Base-by-base conservation (phyloP, 2,888 invertebrate species). In the Drosophila cognata region DNA sequence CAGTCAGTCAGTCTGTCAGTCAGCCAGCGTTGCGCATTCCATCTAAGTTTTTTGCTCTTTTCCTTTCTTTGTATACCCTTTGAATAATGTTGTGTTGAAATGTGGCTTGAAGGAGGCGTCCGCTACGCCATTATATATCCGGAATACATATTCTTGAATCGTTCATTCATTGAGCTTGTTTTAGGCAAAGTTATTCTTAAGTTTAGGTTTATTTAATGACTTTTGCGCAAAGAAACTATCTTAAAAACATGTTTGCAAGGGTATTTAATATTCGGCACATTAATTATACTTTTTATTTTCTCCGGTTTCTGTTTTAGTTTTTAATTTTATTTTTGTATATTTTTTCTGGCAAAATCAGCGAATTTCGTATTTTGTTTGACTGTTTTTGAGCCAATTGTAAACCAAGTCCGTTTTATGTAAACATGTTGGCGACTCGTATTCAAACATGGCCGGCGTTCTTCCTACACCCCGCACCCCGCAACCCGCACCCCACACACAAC, bases 371-470 rank as follows among this genome's bases (percentile, higher is more conserved):
- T 58, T 58, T 50, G 52, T 55, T 74, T 77, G 33, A 60, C 41
- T 36, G 55, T 65, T 81, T 71, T 74, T 77, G 62, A 71, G 48
- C 69, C 75, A 74, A 64, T 82, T 85, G 91, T 87, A 91, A 91
- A 85, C 78, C 79, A 86, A 91, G 79, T 79, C 74, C 75, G 68
- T 76, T 82, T 89, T 89, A 77, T 92, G 91, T 91, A 89, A 91
- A 91, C 91, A 91, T 87, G 91, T 77, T 89, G 77, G 76, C 81
- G 85, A 82, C 84, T 91, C 91, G 74, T 69, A 84, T 91, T 90
- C 86, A 77, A 75, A 84, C 82, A 82, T 85, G 76, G 86, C 81
- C 77, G 74, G 82, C 74, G 52, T 59, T 73, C 62, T 68, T 62
- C 70, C 50, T 53, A 58, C 35, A 53, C 65, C 36, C 48, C 11